Base-by-base conservation (phyloP, 1,140 invertebrate species). In the Drosophila cardini region DNA sequence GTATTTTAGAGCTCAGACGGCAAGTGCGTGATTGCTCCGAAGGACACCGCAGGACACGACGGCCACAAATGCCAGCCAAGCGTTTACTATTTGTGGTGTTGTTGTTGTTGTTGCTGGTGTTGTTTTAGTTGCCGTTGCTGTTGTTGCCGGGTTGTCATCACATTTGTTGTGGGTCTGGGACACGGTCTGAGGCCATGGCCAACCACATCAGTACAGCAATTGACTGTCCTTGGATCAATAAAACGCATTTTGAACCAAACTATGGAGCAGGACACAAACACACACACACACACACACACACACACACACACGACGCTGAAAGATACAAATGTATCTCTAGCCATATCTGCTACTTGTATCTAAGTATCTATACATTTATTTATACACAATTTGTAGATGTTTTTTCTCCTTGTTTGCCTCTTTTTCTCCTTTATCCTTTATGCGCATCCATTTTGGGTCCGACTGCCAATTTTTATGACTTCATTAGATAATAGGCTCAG, bases 181-280 rank as follows among this genome's bases (percentile, higher is more conserved):
- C 61, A 67, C 45, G 73, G 78, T 68, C 43, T 68, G 62, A 64
- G 80, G 81, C 78, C 76, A 82, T 50, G 72, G 67, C 58, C 77
- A 71, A 63, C 58, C 77, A 71, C 53, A 57, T 55, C 53, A n/a
- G 53, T 30, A 8, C 69, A 45, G 68, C 76, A 84, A 67, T 70
- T 46, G 69, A 70, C 57, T 87, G 78, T 65, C 82, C 82, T 86
- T 83, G 84, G 80, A 87, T 87, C 83, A 86, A 87, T 89, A 81
- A 65, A 83, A 62, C 57, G 68, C 80, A 77, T 75, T 82, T 78
- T 32, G 18, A 38, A 42, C 18, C 48, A 40, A 64, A 48, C 50
- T 73, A 40, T 45, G 67, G 72, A 38, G 36, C 61, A 40, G 38
- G 38, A 58, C n/a, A 13, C 21, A 46, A 38, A 18, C 65, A 36